Evolutionary conservation across 2,797 vertebrate species (phyloP), one percentile per base, ranked within the genome.

Genomic region (Eptatretus atami): DNA sequence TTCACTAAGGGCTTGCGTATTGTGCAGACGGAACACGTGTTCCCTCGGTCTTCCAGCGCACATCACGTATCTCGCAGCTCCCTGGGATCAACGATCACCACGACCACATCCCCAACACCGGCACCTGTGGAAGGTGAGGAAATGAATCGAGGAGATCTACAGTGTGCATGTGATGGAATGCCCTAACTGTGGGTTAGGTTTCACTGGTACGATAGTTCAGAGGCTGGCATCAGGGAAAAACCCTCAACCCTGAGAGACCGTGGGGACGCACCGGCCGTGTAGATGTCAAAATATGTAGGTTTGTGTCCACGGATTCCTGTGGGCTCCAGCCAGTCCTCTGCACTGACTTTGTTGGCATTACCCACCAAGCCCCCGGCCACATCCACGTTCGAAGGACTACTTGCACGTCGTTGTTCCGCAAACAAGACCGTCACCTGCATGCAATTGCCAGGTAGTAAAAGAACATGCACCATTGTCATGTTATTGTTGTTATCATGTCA

Each of bases 211-310:
- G 31, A 44, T 44, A 44, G 31, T 44, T 44, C 31, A 44, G 31
- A 44, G 31, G 31, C 31, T 44, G 31, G 31, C n/a, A 44, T 44
- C 31, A 44, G 31, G 6, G 31, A 44, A 44, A 44, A 44, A 4
- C n/a, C 31, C 31, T 5, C 31, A 44, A 44, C 31, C 31, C 31
- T 44, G 31, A 44, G 31, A 44, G 31, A 44, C 31, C 31, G 6
- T 44, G 31, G n/a, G n/a, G n/a, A 44, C 31, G n/a, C 68, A 93
- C 88, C 88, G 67, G 88, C 88, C 0, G 84, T 94, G 68, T 86
- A 95, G 74, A 95, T 95, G 71, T 95, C 87, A 12, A 94, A 95
- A 73, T 93, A 90, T 1, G 85, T 88, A 2, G 83, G 73, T 68
- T 92, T 95, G 73, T 82, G 81, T 71, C 82, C 67, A 88, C 72